These are phyloP conservation scores for Nothocercus nigrocapillus DNA, from an alignment of 2,113 vertebrate species.

Conservation along the genomic window DNA sequence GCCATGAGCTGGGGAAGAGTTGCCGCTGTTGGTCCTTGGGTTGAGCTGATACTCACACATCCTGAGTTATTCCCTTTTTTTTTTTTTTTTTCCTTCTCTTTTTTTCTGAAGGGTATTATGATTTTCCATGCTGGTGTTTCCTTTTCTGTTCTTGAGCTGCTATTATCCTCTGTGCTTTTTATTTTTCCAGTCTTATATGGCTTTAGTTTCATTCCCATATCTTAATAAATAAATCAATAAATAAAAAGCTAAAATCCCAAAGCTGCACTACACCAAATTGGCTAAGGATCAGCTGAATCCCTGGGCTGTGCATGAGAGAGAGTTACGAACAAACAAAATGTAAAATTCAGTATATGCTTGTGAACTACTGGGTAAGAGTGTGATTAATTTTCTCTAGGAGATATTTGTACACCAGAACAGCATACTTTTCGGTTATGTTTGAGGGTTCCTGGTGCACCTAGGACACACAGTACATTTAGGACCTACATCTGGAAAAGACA, in stretches of 20 bases:
- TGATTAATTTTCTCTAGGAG: not conserved
- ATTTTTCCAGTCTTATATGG: not conserved
- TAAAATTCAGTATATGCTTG: not conserved
- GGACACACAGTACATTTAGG: no score
- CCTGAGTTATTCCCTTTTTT: not conserved
- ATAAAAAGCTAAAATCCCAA: not conserved
- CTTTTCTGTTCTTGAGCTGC: not conserved
- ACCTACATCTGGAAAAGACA: not conserved
- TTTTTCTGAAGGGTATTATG: not conserved
- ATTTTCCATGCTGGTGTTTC: not conserved
- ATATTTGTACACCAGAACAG: not conserved
- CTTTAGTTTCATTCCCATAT: not conserved
- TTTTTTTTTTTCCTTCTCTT: not conserved
- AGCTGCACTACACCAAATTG: not conserved
- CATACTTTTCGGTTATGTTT: not conserved
- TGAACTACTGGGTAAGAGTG: not conserved
- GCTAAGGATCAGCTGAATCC: not conserved
- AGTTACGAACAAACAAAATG: not conserved
- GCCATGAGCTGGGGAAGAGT: fast-evolving
- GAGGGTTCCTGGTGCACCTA: not conserved
- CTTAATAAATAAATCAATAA: not conserved
- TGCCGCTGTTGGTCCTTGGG: not conserved
- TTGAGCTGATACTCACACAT: not conserved
- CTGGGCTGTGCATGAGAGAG: not conserved
- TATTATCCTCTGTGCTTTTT: not conserved